These are phyloP conservation scores for Potamarius usumacintae DNA, from an alignment of 2,113 vertebrate genomes.

Conservation along the genomic window DNA sequence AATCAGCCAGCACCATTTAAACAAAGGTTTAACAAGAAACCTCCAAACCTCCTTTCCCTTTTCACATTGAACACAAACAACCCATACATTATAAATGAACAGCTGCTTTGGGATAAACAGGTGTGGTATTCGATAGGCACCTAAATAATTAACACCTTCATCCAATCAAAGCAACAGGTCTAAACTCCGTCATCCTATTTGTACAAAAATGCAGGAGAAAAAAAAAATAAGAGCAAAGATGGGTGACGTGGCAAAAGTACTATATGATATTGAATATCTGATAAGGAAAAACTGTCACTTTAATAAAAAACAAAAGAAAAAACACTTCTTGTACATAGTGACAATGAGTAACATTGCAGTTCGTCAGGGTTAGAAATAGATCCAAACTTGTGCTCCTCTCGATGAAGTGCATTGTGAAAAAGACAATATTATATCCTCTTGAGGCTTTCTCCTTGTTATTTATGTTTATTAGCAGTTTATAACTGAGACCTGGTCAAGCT, in stretches of 20 bases:
- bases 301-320: background rate
- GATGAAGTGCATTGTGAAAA: background rate
- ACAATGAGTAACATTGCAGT: background rate
- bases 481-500: background rate
- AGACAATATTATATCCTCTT: background rate
- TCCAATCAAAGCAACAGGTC: constrained; percentile 32
- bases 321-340: background rate
- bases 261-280: background rate
- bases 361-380: no score
- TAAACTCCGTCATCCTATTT: background rate
- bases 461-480: background rate
- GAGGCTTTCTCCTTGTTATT: background rate
- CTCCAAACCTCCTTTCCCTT: background rate
- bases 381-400: background rate
- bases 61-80: constrained; percentile 10
- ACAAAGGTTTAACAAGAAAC: background rate
- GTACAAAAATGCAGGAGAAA: background rate
- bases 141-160: constrained; percentile 49
- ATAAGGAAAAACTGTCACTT: background rate
- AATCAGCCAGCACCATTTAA: background rate
- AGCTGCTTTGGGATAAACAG: constrained; percentile 22
- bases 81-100: constrained; percentile 37
- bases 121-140: constrained; percentile 20
- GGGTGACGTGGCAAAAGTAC: background rate
- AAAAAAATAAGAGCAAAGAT: background rate